A percentile compares a stretch with the other conserved stretches of the same genome.
phyloP scores from a whole-genome alignment of 2,797 vertebrate species.

The Artibeus jamaicensis region DNA sequence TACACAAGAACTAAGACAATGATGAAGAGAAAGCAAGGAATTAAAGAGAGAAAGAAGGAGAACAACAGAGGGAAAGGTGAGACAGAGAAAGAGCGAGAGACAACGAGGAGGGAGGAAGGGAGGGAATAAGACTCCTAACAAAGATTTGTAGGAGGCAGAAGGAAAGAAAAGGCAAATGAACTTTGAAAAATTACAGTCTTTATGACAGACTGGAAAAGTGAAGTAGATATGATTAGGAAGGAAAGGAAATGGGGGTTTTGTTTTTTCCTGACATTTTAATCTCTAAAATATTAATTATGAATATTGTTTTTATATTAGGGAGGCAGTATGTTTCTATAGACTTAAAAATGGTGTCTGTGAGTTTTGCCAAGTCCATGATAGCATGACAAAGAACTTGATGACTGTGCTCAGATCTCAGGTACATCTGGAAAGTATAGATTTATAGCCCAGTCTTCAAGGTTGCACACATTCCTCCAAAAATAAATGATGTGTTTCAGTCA shows the following conservation, averaged over 20 bases:
- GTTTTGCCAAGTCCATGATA: not conserved
- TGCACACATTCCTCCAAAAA: not conserved
- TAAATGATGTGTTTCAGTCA: not conserved
- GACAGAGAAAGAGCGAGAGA: not conserved
- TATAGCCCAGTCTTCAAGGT: not conserved
- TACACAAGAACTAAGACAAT: not conserved
- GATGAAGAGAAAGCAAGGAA: not conserved
- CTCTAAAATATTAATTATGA: not conserved
- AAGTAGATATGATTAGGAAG: not conserved
- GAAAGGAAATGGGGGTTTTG: not conserved
- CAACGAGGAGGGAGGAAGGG: not conserved
- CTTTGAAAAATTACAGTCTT: not conserved
- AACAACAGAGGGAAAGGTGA: not conserved
- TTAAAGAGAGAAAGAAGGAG: not conserved
- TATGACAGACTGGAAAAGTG: not conserved
- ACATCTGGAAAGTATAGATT: not conserved
- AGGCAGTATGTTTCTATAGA: not conserved
- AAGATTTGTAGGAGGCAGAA: not conserved
- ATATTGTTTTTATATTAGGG: not conserved
- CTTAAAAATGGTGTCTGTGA: not conserved
- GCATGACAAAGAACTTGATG: not conserved
- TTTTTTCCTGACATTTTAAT: not conserved
- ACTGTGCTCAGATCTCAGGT: not conserved
- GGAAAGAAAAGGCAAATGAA: not conserved
- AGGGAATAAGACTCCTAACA: not conserved